Conservation (phyloP, 2,113 vertebrate species). For the Corythornis madagascariensis region DNA sequence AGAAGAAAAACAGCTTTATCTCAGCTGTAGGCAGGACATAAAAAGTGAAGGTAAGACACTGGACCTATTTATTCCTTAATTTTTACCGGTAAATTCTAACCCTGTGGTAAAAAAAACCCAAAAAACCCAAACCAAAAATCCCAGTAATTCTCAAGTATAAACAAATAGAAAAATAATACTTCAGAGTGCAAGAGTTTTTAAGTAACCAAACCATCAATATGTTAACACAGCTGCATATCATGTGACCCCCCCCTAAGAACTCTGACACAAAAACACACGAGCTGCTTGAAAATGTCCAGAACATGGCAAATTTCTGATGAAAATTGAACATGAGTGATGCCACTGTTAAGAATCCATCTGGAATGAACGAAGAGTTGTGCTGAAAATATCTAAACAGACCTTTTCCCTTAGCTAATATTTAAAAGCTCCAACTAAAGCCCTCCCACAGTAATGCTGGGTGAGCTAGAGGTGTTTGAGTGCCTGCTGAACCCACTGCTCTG, state of each 20-base stretch:
- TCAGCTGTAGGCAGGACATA: slow-evolving; percentile 25
- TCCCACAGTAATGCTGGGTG: background rate
- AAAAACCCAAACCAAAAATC: background rate
- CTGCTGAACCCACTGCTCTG: background rate
- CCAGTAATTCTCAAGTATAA: slow-evolving; percentile 49
- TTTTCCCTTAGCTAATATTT: slow-evolving; percentile 1
- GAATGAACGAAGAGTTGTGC: slow-evolving; percentile 12
- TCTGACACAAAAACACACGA: slow-evolving; percentile 25
- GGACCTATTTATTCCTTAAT: slow-evolving; percentile 55
- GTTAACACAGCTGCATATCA: slow-evolving; percentile 52
- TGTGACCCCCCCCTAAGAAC: background rate
- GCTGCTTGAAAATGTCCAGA: slow-evolving; percentile 13
- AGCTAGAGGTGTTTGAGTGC: background rate
- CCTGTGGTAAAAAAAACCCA: slow-evolving; percentile 36
- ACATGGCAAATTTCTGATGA: slow-evolving; percentile 17
- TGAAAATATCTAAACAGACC: background rate
- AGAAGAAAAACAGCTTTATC: slow-evolving; percentile 65
- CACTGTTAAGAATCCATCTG: slow-evolving; percentile 12
- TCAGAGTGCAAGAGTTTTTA: background rate
- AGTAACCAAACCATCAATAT: slow-evolving; percentile 44
- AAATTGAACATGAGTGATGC: background rate
- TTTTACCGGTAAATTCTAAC: slow-evolving; percentile 30
- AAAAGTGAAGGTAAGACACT: slow-evolving; percentile 51
- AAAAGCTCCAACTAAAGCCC: background rate
- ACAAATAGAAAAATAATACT: slow-evolving; percentile 45